These are phyloP conservation scores for Diachrysia chrysitis DNA, from an alignment of 2,888 invertebrate genomes.

Conservation along the genomic window DNA sequence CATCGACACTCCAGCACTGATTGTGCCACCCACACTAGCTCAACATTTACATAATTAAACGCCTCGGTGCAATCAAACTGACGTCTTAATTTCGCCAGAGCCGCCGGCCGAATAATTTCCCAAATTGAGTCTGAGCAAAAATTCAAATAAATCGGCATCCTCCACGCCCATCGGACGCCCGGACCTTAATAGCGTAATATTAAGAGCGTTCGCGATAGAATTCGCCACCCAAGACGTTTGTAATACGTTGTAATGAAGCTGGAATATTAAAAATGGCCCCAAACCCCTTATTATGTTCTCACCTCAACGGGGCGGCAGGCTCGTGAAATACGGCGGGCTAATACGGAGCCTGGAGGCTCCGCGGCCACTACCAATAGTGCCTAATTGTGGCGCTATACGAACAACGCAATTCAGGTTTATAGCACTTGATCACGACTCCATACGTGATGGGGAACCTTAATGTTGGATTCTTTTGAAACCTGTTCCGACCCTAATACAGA, in stretches of 20 bases:
- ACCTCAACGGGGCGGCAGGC: conserved; percentile 85
- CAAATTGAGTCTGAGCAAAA: conserved; percentile 89
- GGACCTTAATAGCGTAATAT: conserved; percentile 84
- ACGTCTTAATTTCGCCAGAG: conserved; percentile 88
- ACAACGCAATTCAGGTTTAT: conserved; percentile 56
- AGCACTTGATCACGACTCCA: conserved; percentile 53
- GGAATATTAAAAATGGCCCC: conserved; percentile 88
- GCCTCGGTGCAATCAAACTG: conserved; percentile 86
- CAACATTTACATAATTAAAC: conserved; percentile 89
- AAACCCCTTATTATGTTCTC: conserved; percentile 89
- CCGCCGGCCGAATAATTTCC: conserved; percentile 88
- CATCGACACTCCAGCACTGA: conserved; percentile 77
- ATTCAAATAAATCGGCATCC: conserved; percentile 87
- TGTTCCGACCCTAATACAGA: conserved; percentile 23
- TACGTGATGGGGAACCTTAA: conserved; percentile 46
- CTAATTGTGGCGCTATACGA: conserved; percentile 80
- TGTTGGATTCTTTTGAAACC: conserved; percentile 34
- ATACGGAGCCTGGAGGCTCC: conserved; percentile 75
- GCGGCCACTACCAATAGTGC: conserved; percentile 70
- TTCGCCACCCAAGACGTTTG: conserved; percentile 89
- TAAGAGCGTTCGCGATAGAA: conserved; percentile 88
- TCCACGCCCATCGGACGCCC: conserved; percentile 69
- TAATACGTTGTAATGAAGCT: conserved; percentile 89
- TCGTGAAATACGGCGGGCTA: conserved; percentile 87
- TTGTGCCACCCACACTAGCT: conserved; percentile 85